These are phyloP conservation scores for Cheumatopsyche charites DNA, from an alignment of 1,140 invertebrate genomes.

Conservation along the genomic window DNA sequence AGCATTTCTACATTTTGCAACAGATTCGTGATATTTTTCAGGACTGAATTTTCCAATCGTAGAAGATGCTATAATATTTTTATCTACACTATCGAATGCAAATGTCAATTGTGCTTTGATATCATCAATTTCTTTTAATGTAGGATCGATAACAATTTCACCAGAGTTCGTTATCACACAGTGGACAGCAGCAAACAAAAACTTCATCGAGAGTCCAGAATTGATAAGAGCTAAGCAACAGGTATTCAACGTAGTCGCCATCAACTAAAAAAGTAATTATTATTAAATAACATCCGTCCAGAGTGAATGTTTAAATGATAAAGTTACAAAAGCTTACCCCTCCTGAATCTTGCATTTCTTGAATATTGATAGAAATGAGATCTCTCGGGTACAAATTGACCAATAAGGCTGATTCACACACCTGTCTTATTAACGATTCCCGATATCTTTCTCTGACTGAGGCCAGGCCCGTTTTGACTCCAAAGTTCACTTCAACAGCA, in stretches of 20 bases:
- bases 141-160: slow-evolving; percentile 72
- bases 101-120: slow-evolving; percentile 67
- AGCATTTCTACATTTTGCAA: slow-evolving; percentile 67
- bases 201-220: slow-evolving; percentile 80
- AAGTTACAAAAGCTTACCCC: slow-evolving; percentile 66
- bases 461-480: slow-evolving; percentile 76
- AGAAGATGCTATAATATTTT: slow-evolving; percentile 67
- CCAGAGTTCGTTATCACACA: slow-evolving; percentile 72
- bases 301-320: slow-evolving; percentile 34
- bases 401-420: slow-evolving; percentile 75
- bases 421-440: slow-evolving; percentile 77
- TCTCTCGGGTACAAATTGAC: slow-evolving; percentile 77
- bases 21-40: slow-evolving; percentile 67
- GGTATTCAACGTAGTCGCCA: slow-evolving; percentile 83
- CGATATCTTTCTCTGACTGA: slow-evolving; percentile 73
- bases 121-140: slow-evolving; percentile 52
- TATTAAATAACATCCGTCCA: slow-evolving; percentile 18
- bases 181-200: slow-evolving; percentile 76
- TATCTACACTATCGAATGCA: slow-evolving; percentile 73
- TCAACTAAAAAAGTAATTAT: slow-evolving; percentile 61
- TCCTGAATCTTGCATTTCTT: slow-evolving; percentile 86
- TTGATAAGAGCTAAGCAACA: slow-evolving; percentile 80
- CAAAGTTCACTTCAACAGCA: slow-evolving; percentile 77
- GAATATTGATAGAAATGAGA: slow-evolving; percentile 77
- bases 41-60: slow-evolving; percentile 72